phyloP scores from a whole-genome alignment of 2,888 invertebrate genomes.

The Embidobia sp. region DNA sequence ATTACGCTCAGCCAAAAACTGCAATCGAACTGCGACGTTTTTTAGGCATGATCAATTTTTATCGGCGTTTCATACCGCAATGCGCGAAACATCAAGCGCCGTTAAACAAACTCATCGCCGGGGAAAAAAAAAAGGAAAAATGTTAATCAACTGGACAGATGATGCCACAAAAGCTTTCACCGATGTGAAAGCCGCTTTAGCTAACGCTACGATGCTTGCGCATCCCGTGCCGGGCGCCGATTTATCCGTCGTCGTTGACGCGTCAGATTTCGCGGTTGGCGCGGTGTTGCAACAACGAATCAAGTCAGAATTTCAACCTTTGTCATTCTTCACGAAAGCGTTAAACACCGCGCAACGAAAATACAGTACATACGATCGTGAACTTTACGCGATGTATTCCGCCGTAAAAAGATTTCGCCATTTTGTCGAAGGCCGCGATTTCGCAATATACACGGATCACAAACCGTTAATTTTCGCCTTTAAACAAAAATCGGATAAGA shows the following conservation, averaged over 20 bases:
- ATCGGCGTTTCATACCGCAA: not conserved
- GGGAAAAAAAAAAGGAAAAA: not conserved
- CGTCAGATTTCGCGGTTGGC: not conserved
- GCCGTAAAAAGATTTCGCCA: too few species aligned
- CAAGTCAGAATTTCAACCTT: not conserved
- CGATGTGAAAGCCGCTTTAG: not conserved
- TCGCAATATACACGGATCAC: too few species aligned
- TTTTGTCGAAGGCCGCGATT: too few species aligned
- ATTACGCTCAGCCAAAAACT: not conserved
- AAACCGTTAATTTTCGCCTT: too few species aligned
- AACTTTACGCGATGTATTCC: too few species aligned
- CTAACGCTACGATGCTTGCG: not conserved
- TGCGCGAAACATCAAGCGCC: too few species aligned
- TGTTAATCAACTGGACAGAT: not conserved
- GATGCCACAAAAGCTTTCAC: not conserved
- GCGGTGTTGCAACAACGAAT: not conserved
- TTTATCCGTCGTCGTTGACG: not conserved
- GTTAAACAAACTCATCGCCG: not conserved
- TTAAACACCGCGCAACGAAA: not conserved
- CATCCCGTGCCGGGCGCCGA: not conserved
- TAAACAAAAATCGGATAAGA: too few species aligned
- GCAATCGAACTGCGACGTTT: not conserved
- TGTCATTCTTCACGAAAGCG: not conserved
- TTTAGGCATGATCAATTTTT: constrained; percentile 3
- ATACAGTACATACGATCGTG: too few species aligned